Evolutionary conservation across 2,888 invertebrate species (phyloP), one percentile per base, ranked within the genome.

Genomic region (Mechanitis messenoides): DNA sequence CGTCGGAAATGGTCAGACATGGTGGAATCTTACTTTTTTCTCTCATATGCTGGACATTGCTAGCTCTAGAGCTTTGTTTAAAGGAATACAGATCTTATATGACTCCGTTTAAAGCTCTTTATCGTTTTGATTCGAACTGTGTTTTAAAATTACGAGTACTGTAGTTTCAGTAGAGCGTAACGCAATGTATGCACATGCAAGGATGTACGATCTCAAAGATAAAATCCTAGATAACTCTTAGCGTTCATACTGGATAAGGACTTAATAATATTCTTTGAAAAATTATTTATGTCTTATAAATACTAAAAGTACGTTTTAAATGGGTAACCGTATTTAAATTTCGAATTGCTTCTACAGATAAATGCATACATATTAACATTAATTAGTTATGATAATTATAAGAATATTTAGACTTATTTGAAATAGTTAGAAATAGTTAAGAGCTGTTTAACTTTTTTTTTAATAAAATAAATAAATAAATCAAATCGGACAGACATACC

Each of bases 1-100:
- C 85, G 84, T 83, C 89, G 90, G 90, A 90, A 88, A 90, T 88
- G 90, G 90, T 90, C 90, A 90, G 89, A 88, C 89, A 87, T 87
- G 87, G 82, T 75, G 83, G 81, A 82, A 77, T 85, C 85, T 85
- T 85, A 78, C 76, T 85, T 88, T 86, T 87, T 87, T 85, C 77
- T 85, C 80, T 77, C 73, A 69, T 81, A 71, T 74, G 65, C 85
- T 88, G 89, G 86, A 85, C 89, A 83, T 78, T 75, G 83, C 80
- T 80, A 81, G 83, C 83, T 85, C 78, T 83, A 84, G 83, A 78
- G 68, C 61, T 64, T n/a, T 53, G 60, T 59, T 57, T 65, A 71
- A 57, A 62, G 61, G 59, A 58, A 74, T 72, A 71, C 70, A 56
- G 61, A 56, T 69, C 74, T 73, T 71, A 79, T 71, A 60, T 12